These are phyloP conservation scores for Lemur catta DNA, from an alignment of 2,797 vertebrate genomes.

Conservation along the genomic window DNA sequence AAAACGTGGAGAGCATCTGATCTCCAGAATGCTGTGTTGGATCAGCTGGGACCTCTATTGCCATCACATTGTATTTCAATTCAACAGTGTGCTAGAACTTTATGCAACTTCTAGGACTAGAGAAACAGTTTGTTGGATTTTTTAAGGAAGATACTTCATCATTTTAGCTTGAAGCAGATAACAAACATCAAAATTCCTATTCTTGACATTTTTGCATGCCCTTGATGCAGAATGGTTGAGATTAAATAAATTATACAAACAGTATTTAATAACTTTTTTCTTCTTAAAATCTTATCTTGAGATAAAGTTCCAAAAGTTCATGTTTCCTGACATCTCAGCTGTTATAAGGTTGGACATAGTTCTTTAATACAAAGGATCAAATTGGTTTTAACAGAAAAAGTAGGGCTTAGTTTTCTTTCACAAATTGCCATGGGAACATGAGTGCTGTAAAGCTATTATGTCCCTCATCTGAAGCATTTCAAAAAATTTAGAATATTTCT, in stretches of 20 bases:
- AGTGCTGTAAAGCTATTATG: constrained; percentile 38
- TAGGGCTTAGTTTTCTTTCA: constrained; percentile 49
- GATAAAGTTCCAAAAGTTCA: constrained; percentile 1
- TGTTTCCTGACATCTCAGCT: constrained; percentile 38
- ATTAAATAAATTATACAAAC: constrained; percentile 32
- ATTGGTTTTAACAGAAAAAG: constrained; percentile 49
- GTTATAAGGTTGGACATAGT: neutral
- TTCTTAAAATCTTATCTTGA: constrained; percentile 39
- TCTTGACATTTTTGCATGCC: neutral
- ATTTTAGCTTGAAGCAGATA: neutral
- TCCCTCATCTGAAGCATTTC: constrained; percentile 48
- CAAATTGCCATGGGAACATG: constrained; percentile 60
- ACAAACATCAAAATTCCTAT: neutral
- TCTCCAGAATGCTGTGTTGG: neutral
- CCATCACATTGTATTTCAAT: neutral
- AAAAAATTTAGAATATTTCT: constrained; percentile 55
- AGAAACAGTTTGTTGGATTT: neutral
- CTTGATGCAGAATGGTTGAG: neutral
- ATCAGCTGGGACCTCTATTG: too few relatives aligned
- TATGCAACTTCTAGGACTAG: neutral
- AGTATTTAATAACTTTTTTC: neutral
- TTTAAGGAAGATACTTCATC: neutral
- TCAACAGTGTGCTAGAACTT: neutral
- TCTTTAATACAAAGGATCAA: constrained; percentile 60
- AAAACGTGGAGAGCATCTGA: neutral